Evolutionary conservation across 2,113 vertebrate genomes (phyloP).

Genomic region (Tetrao urogallus): DNA sequence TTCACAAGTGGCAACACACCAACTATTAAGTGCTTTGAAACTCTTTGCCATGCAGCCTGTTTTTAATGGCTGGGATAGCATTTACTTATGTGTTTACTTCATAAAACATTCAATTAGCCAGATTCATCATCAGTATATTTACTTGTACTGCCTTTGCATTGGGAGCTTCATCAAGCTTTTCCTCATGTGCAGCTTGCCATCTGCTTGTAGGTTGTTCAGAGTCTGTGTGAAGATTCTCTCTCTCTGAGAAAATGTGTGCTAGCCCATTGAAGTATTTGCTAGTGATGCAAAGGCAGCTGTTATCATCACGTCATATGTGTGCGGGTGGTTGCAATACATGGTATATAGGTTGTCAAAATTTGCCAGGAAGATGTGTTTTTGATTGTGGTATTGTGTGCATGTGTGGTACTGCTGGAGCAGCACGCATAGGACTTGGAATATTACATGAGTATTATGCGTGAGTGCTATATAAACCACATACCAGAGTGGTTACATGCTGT

Average conservation of each 20-base stretch:
- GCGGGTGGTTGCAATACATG: constrained; percentile 70
- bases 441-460: constrained; percentile 65
- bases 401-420: constrained; percentile 73
- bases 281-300: constrained; percentile 72
- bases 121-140: constrained; percentile 37
- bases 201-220: constrained; percentile 61
- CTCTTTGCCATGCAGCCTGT: constrained; percentile 14
- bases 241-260: constrained; percentile 66
- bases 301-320: constrained; percentile 73
- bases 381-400: constrained; percentile 73
- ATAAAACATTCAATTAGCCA: constrained; percentile 55
- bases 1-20: background rate
- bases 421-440: constrained; percentile 70
- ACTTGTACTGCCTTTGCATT: constrained; percentile 37
- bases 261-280: constrained; percentile 65
- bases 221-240: constrained; percentile 61
- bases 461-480: constrained; percentile 69
- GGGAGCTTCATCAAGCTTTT: constrained; percentile 54
- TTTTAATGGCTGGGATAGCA: constrained; percentile 41
- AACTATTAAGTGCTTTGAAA: background rate
- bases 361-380: constrained; percentile 73
- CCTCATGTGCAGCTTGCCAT: constrained; percentile 62
- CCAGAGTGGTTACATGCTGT: constrained; percentile 70
- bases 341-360: constrained; percentile 70
- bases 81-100: constrained; percentile 47